A percentile compares a stretch with the other conserved stretches of the same genome.
These are phyloP conservation scores for Campoplex nolae DNA, from an alignment of 2,888 invertebrate genomes.

Conservation along the genomic window DNA sequence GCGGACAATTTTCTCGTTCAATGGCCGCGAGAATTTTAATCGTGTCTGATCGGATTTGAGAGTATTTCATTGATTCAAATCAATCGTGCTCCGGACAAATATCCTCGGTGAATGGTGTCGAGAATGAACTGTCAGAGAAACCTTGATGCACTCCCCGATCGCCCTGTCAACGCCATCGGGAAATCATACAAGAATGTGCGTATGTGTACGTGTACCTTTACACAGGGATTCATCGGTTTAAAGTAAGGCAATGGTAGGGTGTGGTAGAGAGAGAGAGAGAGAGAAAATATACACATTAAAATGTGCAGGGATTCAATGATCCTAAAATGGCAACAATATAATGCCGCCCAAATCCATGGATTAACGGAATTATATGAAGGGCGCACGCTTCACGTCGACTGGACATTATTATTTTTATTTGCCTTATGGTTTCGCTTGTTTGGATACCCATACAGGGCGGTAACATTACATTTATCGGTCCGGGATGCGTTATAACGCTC, in stretches of 20 bases:
- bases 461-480: constrained; percentile 50
- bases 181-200: background rate
- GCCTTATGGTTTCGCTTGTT: constrained; percentile 68
- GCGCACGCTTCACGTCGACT: constrained; percentile 55
- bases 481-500: constrained; percentile 20
- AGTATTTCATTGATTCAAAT: constrained; percentile 63
- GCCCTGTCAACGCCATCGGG: constrained; percentile 13
- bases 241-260: background rate
- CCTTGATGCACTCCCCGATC: constrained; percentile 19
- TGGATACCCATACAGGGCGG: constrained; percentile 33
- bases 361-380: constrained; percentile 69
- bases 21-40: constrained; percentile 51
- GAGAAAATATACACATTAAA: background rate
- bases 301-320: constrained; percentile 47
- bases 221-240: background rate
- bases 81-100: constrained; percentile 27
- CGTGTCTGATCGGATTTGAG: constrained; percentile 59
- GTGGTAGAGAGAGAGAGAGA: background rate
- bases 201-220: background rate
- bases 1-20: constrained; percentile 46
- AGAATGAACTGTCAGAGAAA: constrained; percentile 47
- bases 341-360: constrained; percentile 66
- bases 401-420: constrained; percentile 70
- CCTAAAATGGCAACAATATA: constrained; percentile 69
- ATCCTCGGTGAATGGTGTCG: constrained; percentile 25